phyloP scores from a whole-genome alignment of 2,888 invertebrate genomes.

The Rhingia rostrata region DNA sequence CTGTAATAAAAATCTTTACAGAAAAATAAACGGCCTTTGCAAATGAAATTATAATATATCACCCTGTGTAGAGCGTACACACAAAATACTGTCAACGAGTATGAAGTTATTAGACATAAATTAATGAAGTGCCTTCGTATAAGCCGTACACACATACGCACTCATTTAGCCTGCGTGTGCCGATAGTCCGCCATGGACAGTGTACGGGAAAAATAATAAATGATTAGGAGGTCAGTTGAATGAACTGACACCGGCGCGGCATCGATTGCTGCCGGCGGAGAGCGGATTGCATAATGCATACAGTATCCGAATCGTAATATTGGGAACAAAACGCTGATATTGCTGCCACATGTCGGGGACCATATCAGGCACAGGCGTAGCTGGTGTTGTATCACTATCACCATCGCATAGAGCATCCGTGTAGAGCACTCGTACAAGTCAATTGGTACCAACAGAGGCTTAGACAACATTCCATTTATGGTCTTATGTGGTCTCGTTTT shows the following conservation, averaged over 20 bases:
- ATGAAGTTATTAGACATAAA: slow-evolving; percentile 63
- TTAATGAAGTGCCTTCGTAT: slow-evolving; percentile 62
- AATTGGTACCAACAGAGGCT: slow-evolving; percentile 63
- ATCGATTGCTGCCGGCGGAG: neutral
- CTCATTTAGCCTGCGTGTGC: slow-evolving; percentile 37
- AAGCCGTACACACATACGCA: slow-evolving; percentile 10
- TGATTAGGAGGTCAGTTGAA: slow-evolving; percentile 70
- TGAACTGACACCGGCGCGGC: slow-evolving; percentile 51
- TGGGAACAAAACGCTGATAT: slow-evolving; percentile 46
- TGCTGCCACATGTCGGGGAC: slow-evolving; percentile 15
- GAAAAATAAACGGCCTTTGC: neutral
- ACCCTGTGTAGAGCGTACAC: slow-evolving; percentile 50
- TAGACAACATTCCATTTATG: slow-evolving; percentile 65
- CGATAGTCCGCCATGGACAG: slow-evolving; percentile 51
- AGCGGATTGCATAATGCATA: slow-evolving; percentile 66
- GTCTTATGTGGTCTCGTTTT: slow-evolving; percentile 30
- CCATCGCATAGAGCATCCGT: neutral
- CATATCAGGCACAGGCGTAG: slow-evolving; percentile 35
- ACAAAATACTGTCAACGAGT: slow-evolving; percentile 63
- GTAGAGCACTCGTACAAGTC: slow-evolving; percentile 52
- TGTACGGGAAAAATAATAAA: slow-evolving; percentile 50
- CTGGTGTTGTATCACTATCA: slow-evolving; percentile 36
- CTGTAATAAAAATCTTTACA: too few relatives aligned
- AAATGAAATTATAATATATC: neutral
- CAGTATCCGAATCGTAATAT: slow-evolving; percentile 43